phyloP scores from a whole-genome alignment of 2,888 invertebrate genomes.

The Gastrophysa polygoni region DNA sequence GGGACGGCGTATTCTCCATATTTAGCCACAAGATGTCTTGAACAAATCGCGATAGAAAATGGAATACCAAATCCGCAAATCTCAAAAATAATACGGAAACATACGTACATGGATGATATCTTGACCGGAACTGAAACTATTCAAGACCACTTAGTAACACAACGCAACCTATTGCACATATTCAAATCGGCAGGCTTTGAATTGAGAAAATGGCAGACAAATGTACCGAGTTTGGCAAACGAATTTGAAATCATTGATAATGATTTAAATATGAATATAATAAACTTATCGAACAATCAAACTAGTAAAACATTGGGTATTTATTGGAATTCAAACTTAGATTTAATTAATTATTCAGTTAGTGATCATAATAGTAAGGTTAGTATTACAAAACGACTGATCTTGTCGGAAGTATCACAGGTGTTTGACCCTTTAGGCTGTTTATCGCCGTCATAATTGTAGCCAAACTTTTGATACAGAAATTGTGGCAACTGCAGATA shows the following conservation, averaged over 20 bases:
- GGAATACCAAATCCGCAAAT: too few species aligned
- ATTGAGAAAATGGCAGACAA: conserved; percentile 21
- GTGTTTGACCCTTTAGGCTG: conserved; percentile 15
- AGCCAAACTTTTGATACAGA: conserved; percentile 13
- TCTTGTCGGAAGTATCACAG: conserved; percentile 7
- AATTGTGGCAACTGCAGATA: conserved; percentile 11
- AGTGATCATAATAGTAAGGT: background rate
- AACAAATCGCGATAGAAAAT: conserved; percentile 6
- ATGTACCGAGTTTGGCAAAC: background rate
- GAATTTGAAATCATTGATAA: background rate
- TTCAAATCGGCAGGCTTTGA: conserved; percentile 14
- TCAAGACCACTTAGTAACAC: background rate
- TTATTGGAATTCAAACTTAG: conserved; percentile 14
- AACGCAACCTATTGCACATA: background rate
- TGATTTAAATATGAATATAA: background rate
- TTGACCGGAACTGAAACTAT: conserved; percentile 16
- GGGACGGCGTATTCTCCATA: conserved; percentile 17
- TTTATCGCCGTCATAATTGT: conserved; percentile 10
- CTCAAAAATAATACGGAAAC: too few species aligned
- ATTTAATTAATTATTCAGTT: conserved; percentile 9
- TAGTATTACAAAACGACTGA: conserved; percentile 10
- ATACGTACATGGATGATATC: conserved; percentile 26
- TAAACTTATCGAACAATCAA: conserved; percentile 11
- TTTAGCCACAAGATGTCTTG: conserved; percentile 11
- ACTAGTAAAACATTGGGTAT: conserved; percentile 16